Conservation (phyloP, 2,113 vertebrate species). For the Channa maculata region DNA sequence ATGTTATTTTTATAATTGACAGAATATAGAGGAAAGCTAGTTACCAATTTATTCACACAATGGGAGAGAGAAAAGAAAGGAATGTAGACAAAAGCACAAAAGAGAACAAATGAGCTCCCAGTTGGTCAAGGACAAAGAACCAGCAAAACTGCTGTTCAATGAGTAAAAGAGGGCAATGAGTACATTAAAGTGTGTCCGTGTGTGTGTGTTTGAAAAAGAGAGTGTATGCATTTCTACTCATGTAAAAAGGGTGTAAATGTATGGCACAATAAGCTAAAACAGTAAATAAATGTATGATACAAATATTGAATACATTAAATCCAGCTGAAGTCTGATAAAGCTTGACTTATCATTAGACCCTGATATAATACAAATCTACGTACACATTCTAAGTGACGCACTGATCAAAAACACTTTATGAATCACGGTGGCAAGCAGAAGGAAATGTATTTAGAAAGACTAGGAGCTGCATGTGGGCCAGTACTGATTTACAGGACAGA, state of each 20-base stretch:
- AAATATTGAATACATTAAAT: neutral
- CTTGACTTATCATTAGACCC: neutral
- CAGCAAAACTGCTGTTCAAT: conserved; percentile 5
- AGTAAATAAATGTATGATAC: neutral
- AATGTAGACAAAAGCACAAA: conserved; percentile 31
- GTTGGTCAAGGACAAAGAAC: conserved; percentile 37
- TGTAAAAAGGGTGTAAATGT: too few relatives aligned
- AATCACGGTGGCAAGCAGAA: neutral
- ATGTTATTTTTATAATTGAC: neutral
- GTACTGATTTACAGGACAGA: neutral
- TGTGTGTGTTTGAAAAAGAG: too few relatives aligned
- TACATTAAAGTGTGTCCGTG: conserved; percentile 14
- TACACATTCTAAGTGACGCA: neutral
- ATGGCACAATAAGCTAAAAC: too few relatives aligned
- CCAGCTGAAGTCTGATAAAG: neutral
- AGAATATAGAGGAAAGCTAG: neutral
- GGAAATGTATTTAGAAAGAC: conserved; percentile 17
- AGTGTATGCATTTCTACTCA: too few relatives aligned
- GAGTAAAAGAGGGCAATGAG: conserved; percentile 6
- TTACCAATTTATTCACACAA: conserved; percentile 24
- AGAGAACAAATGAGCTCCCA: conserved; percentile 27
- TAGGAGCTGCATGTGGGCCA: neutral
- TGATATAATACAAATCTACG: neutral
- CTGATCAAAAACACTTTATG: too few relatives aligned
- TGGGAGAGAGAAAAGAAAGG: conserved; percentile 16